Evolutionary conservation across 2,113 vertebrate species (phyloP), one percentile per base, ranked within the genome.

Genomic region (Odontophorus gujanensis): DNA sequence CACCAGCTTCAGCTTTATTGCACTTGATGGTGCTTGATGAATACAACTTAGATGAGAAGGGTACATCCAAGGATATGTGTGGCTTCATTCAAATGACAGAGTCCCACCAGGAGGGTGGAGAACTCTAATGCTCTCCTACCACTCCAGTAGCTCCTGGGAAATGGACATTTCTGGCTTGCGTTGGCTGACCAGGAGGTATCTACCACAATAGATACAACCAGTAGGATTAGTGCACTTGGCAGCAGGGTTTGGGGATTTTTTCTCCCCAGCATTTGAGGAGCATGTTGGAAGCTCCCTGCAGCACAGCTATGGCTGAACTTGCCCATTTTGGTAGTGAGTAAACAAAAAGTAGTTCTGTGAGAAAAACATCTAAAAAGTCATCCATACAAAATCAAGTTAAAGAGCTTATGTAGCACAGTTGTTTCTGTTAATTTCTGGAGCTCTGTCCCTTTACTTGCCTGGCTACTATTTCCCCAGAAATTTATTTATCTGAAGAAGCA

Each of bases 181-280:
- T 13, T 74, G 19, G n/a, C 45, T 77, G 45, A 24, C 24, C 1
- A 0, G 36, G 28, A 58, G 21, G 20, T 32, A 1, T 77, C 38
- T 63, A 15, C 40, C 1, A 1, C 30, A 32, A 24, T 18, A 50
- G 45, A 42, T 50, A 30, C 2, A 48, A 45, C 45, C n/a, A 50
- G 26, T 30, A 87, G 22, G 15, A 62, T 80, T 18, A 0, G 0
- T 38, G n/a, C 25, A 25, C 2, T 1, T 3, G 69, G 11, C 45
- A 66, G 13, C 20, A 62, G 15, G 2, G 4, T n/a, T 58, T 71
- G 38, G 21, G 15, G 25, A 26, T 81, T 85, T 88, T 77, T 85
- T 48, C 42, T 81, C 24, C 51, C 11, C 47, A 38, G 5, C 5
- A 15, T 62, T 85, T 83, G 42, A 79, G 13, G 8, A 87, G 53